Evolutionary conservation across 2,888 invertebrate genomes (phyloP), one percentile per base, ranked within the genome.

Genomic region (Cheilosia vulpina): DNA sequence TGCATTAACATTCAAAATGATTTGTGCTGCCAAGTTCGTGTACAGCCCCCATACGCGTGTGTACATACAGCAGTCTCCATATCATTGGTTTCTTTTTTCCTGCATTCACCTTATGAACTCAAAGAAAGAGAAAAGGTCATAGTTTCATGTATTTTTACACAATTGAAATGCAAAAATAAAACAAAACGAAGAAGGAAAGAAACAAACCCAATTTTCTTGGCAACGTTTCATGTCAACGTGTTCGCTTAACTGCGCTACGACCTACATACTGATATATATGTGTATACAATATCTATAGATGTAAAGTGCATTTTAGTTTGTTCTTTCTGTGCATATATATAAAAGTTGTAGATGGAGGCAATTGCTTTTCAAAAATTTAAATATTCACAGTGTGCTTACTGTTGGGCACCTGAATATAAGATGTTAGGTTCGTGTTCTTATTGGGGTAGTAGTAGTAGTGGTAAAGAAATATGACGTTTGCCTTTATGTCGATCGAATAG

Each of bases 131-230:
- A 17, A 72, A 72, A 81, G 69, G 63, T 71, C 45, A 53, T 2
- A 58, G 65, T 65, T 63, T 34, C 27, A 65, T 65, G 71, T 76
- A 63, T 73, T 73, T 69, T 76, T 57, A 69, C 50, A 75, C 38
- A 76, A 76, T 52, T 65, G 38, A 31, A 79, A 72, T n/a, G 9
- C 13, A 38, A 57, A 31, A 57, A 17, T 17, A 45, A 45, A 60
- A 24, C 43, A 38, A 68, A 41, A 41, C 41, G 45, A 53, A 73
- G 13, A 11, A 38, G 31, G 43, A 43, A 38, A 80, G 53, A 57
- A 63, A 57, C 21, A 66, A 63, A 60, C 72, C 65, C 52, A 79
- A 71, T 72, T 72, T 72, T 72, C 65, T 60, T 80, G 73, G 66
- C 66, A 73, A 72, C 19, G 34, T 66, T 60, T 66, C 60, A 62